Evolutionary conservation across 2,797 vertebrate genomes (phyloP), one percentile per base, ranked within the genome.

Genomic region (Cygnus olor): DNA sequence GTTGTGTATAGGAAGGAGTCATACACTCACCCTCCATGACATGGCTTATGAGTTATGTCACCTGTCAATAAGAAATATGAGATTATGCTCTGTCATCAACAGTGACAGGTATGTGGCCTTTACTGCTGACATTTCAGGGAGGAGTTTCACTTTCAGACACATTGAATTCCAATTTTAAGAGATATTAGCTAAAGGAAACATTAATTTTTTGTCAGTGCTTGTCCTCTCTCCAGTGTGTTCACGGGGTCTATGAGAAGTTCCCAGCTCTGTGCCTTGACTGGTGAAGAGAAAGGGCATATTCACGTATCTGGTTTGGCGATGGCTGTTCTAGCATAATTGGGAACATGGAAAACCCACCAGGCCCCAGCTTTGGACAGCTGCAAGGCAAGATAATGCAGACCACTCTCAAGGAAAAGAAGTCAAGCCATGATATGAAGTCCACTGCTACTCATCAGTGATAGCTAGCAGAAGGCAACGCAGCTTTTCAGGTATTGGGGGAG

Each of bases 11-110:
- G 7, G 9, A 40, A 6, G 12, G 9, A 47, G 64, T 27, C 34
- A 3, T 2, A 30, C 32, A 36, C 30, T 63, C 20, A 3, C 47
- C 11, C 20, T 32, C 57, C 14, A 3, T 30, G 24, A 40, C 0
- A 0, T 6, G 18, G 71, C 36, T 32, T 36, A 27, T 1, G 8
- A 69, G 40, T 57, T 17, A 5, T 30, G 56, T 77, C 20, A 56
- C 20, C 45, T 21, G 6, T 40, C 38, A 2, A 1, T n/a, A 11
- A 69, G 30, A 76, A 69, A 69, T 32, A 76, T 1, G 1, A 72
- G 44, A 44, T 18, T 61, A 22, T 32, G n/a, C 7, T 40, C 70
- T 34, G 5, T 7, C 8, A 34, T 21, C 3, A 7, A 64, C 22
- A 64, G 49, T n/a, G 27, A 51, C 57, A 17, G 5, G 19, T 53